Percentiles rank a stretch among this genome's conserved stretches.
Conservation (phyloP, 2,113 vertebrate species). For the Rhinichthys klamathensis region DNA sequence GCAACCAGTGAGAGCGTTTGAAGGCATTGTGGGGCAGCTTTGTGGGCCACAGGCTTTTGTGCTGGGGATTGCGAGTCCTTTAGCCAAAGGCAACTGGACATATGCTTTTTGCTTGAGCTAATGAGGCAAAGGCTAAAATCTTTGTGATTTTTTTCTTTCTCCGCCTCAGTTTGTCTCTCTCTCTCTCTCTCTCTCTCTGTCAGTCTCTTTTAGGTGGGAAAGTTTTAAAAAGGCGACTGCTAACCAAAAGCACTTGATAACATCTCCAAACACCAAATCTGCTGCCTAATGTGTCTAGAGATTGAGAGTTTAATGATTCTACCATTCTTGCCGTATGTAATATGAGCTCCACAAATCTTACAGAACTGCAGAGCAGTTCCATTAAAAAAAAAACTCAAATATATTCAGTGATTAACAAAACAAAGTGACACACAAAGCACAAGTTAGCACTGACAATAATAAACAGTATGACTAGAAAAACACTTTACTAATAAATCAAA, state of each 20-base stretch:
- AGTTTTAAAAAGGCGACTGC: background rate
- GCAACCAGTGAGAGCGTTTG: conserved; percentile 88
- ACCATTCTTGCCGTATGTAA: background rate
- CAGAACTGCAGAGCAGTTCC: background rate
- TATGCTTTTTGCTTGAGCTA: conserved; percentile 92
- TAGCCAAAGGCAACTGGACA: conserved; percentile 86
- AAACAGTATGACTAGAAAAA: background rate
- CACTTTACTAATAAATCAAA: background rate
- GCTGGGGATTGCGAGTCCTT: conserved; percentile 82
- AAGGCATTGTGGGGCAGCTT: conserved; percentile 83
- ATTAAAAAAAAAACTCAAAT: background rate
- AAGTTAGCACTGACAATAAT: background rate
- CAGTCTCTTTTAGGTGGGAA: conserved; percentile 12
- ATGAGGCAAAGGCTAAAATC: conserved; percentile 87
- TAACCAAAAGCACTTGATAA: conserved; percentile 9
- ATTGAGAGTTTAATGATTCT: conserved; percentile 18
- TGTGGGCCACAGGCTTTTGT: conserved; percentile 81
- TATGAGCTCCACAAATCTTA: background rate
- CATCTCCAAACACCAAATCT: background rate
- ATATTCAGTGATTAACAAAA: background rate
- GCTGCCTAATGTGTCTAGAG: background rate
- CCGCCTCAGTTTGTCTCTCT: conserved; percentile 55
- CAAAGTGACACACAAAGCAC: background rate
- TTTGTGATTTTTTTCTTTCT: conserved; percentile 84
- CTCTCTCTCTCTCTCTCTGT: background rate